Evolutionary conservation across 1,140 invertebrate species (phyloP).

Genomic region (Lerema accius): DNA sequence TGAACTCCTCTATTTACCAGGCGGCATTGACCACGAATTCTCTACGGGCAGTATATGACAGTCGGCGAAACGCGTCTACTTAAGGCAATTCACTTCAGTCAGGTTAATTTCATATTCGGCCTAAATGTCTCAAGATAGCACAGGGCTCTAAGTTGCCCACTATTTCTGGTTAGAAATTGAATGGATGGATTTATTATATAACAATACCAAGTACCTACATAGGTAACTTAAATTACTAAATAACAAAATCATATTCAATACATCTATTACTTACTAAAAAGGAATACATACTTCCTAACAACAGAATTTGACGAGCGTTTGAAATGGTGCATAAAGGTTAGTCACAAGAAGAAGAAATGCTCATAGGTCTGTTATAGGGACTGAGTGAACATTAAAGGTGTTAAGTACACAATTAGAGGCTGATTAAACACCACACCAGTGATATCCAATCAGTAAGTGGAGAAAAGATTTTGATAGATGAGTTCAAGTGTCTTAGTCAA

Average conservation of each 20-base stretch:
- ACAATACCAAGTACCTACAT: neutral
- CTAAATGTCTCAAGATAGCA: conserved; percentile 47
- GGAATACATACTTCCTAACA: conserved; percentile 25
- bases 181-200: conserved; percentile 37
- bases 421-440: conserved; percentile 63
- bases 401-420: conserved; percentile 43
- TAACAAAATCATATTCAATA: conserved; percentile 11
- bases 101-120: conserved; percentile 51
- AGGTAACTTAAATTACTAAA: conserved; percentile 2
- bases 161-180: conserved; percentile 41
- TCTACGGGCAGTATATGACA: conserved; percentile 34
- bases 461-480: conserved; percentile 52
- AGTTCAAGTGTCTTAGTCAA: conserved; percentile 65
- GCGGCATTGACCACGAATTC: conserved; percentile 58
- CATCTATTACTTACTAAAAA: conserved; percentile 12
- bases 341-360: conserved; percentile 68
- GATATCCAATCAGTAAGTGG: conserved; percentile 58
- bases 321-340: conserved; percentile 68
- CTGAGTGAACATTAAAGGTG: conserved; percentile 44
- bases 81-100: conserved; percentile 43
- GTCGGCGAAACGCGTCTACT: conserved; percentile 31
- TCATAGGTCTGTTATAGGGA: conserved; percentile 54
- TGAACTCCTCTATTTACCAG: conserved; percentile 46
- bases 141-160: conserved; percentile 43
- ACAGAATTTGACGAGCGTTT: conserved; percentile 22